phyloP scores from a whole-genome alignment of 92 coral and sea anemone species.

The Phenganax subtilis region DNA sequence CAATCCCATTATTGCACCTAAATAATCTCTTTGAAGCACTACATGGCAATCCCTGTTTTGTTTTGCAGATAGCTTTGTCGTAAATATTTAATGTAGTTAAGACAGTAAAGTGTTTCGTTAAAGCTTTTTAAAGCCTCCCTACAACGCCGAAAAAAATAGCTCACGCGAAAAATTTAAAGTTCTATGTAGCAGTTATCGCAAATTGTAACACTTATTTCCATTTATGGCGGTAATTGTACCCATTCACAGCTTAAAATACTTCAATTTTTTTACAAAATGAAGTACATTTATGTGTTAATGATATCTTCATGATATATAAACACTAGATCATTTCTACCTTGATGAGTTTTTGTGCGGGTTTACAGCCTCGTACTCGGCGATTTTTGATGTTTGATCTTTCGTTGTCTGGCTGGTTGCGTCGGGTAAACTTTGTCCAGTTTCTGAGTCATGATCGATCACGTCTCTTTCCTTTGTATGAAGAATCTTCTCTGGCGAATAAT shows the following conservation, averaged over 20 bases:
- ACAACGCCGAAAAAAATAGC: background rate
- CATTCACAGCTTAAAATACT: background rate
- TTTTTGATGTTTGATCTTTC: background rate
- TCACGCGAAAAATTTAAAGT: background rate
- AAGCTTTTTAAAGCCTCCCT: background rate
- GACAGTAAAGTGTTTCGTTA: constrained; percentile 20
- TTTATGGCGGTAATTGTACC: background rate
- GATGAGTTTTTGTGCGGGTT: background rate
- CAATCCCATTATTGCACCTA: background rate
- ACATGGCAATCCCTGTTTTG: background rate
- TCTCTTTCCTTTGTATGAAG: background rate
- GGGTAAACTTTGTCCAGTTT: background rate
- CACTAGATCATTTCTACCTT: background rate
- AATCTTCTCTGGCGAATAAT: constrained; percentile 17
- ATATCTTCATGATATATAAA: background rate
- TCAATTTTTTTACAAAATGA: background rate
- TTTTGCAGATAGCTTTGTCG: background rate
- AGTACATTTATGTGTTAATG: background rate
- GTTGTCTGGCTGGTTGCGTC: constrained; percentile 1
- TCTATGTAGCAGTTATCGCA: background rate
- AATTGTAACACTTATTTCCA: background rate
- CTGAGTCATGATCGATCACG: background rate
- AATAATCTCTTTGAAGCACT: constrained; percentile 8
- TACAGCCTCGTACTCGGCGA: constrained; percentile 20
- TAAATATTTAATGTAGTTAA: constrained; percentile 33